These are phyloP conservation scores for Aleiodes sp. DNA, from an alignment of 1,140 invertebrate genomes.

Conservation along the genomic window DNA sequence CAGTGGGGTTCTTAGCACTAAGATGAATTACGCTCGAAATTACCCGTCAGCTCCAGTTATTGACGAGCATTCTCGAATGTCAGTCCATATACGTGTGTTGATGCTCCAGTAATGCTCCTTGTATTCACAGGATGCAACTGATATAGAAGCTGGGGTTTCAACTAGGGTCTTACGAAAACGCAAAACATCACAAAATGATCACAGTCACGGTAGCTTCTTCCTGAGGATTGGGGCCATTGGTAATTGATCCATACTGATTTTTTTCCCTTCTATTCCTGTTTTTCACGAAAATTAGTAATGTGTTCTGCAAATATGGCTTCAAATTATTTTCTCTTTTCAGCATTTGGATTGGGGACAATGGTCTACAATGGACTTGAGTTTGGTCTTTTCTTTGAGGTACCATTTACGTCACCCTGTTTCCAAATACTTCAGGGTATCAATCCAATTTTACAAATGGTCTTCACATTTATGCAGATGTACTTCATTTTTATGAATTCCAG, in stretches of 20 bases:
- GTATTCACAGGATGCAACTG: conserved; percentile 65
- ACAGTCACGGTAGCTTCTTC: conserved; percentile 96
- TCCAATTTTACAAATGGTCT: conserved; percentile 92
- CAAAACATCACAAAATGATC: conserved; percentile 92
- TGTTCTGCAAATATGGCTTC: background rate
- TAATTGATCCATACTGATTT: conserved; percentile 62
- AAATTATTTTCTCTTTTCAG: conserved; percentile 67
- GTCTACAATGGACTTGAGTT: conserved; percentile 96
- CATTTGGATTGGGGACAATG: conserved; percentile 96
- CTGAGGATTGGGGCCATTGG: conserved; percentile 94
- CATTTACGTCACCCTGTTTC: conserved; percentile 87
- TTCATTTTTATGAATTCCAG: conserved; percentile 99
- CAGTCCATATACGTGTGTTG: too few species aligned
- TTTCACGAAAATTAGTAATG: background rate
- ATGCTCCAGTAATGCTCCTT: conserved; percentile 6
- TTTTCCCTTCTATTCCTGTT: too few species aligned
- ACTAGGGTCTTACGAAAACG: conserved; percentile 77
- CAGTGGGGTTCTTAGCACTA: too few species aligned
- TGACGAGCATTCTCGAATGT: too few species aligned
- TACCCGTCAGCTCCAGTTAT: too few species aligned
- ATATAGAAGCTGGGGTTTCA: conserved; percentile 76
- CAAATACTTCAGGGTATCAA: conserved; percentile 90
- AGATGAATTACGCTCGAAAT: too few species aligned
- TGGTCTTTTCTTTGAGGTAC: conserved; percentile 92
- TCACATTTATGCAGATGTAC: conserved; percentile 99